A percentile compares a stretch with the other conserved stretches of the same genome.
phyloP scores from a whole-genome alignment of 2,888 invertebrate species.

The Epsilonema sp. region DNA sequence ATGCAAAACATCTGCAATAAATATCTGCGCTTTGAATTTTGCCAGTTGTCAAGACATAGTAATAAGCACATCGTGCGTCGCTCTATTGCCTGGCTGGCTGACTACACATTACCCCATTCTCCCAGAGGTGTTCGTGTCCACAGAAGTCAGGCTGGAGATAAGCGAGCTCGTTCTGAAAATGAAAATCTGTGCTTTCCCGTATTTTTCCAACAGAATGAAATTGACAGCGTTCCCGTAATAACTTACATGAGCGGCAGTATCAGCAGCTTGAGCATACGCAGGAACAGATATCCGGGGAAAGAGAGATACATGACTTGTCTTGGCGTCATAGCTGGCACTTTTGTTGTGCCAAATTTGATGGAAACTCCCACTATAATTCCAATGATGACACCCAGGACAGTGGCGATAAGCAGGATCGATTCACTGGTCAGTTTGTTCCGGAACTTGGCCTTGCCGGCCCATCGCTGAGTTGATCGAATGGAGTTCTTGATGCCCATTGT shows the following conservation, averaged over 20 bases:
- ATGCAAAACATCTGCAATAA: constrained; percentile 8
- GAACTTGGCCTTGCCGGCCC: too few species aligned
- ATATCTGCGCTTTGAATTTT: too few species aligned
- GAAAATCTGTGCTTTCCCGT: too few species aligned
- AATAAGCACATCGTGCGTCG: too few species aligned
- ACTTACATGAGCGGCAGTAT: constrained; percentile 10
- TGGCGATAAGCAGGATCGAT: not conserved
- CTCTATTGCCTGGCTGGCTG: too few species aligned
- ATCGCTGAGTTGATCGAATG: too few species aligned
- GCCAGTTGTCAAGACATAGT: too few species aligned
- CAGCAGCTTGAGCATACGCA: constrained; percentile 10
- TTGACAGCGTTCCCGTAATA: not conserved
- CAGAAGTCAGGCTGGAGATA: constrained; percentile 9
- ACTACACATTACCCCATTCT: constrained; percentile 15
- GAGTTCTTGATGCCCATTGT: too few species aligned
- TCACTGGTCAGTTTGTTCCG: not conserved
- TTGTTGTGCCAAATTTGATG: not conserved
- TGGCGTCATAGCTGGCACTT: not conserved
- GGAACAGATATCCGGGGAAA: constrained; percentile 11
- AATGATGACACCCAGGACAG: not conserved
- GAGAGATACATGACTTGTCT: constrained; percentile 6
- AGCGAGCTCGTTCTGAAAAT: constrained; percentile 3
- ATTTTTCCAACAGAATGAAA: too few species aligned
- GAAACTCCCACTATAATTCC: constrained; percentile 3
- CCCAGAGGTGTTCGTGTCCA: constrained; percentile 19